Evolutionary conservation across 2,797 vertebrate genomes (phyloP).

Genomic region (Lutra lutra): DNA sequence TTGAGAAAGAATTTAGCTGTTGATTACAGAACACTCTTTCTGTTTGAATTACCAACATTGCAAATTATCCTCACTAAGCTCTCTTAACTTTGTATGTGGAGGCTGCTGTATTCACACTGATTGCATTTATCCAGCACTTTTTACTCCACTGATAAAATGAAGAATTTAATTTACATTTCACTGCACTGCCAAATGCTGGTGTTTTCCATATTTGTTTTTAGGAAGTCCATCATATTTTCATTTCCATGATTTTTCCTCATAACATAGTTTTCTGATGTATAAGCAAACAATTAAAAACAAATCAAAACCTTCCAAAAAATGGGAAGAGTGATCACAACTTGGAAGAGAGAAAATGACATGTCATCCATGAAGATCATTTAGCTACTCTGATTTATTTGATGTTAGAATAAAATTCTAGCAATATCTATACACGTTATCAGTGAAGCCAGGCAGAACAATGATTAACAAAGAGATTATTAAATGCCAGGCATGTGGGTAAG

Average conservation of each 20-base stretch:
- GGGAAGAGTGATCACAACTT: neutral
- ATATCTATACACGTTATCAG: neutral
- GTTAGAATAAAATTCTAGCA: neutral
- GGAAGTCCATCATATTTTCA: neutral
- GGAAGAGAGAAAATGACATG: neutral
- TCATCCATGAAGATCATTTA: neutral
- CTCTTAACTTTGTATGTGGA: neutral
- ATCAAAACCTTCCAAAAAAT: neutral
- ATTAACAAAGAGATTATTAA: neutral
- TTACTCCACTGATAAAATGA: neutral
- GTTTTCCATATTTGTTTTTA: constrained; percentile 12
- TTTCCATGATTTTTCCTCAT: neutral
- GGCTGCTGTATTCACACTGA: neutral
- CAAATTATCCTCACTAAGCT: constrained; percentile 18
- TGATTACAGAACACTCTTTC: neutral
- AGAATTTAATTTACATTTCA: constrained; percentile 38
- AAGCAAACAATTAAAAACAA: neutral
- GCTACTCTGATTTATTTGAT: neutral
- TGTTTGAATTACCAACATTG: neutral
- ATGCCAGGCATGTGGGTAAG: neutral
- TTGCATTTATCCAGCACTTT: neutral
- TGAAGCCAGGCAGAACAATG: neutral
- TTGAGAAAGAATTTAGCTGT: neutral
- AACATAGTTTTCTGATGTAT: neutral
- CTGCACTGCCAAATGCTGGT: neutral